These are phyloP conservation scores for Chironomus tepperi DNA, from an alignment of 1,140 invertebrate genomes.

Conservation along the genomic window DNA sequence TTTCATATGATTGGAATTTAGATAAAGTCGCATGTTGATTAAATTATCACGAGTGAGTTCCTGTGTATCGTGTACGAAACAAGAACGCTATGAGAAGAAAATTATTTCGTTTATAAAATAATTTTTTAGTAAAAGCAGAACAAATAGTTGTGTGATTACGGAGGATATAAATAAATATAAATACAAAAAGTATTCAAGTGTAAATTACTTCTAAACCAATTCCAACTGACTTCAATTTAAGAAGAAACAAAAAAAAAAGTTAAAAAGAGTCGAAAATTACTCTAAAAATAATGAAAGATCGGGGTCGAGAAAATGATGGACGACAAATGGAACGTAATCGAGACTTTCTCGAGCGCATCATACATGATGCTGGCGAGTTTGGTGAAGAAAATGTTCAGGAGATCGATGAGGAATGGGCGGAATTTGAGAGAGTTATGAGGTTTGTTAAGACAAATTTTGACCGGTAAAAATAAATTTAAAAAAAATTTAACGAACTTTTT, in stretches of 20 bases:
- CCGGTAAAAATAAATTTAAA: neutral
- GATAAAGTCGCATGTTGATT: conserved; percentile 22
- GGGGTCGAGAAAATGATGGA: conserved; percentile 30
- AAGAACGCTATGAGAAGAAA: conserved; percentile 6
- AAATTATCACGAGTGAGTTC: conserved; percentile 20
- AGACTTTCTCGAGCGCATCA: conserved; percentile 32
- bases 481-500: no score
- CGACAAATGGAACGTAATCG: conserved; percentile 26
- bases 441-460: neutral
- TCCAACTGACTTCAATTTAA: conserved; percentile 23
- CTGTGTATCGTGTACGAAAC: conserved; percentile 10
- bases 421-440: conserved; percentile 39
- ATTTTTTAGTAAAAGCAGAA: neutral
- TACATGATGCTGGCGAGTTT: conserved; percentile 36
- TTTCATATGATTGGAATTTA: conserved; percentile 23
- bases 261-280: no score
- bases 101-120: conserved; percentile 16
- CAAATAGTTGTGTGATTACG: neutral
- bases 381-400: conserved; percentile 40
- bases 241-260: conserved; percentile 27
- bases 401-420: conserved; percentile 40
- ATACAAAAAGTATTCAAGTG: no score
- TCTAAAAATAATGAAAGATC: conserved; percentile 27
- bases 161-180: no score
- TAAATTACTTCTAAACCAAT: neutral